These are phyloP conservation scores for Sandelia bainsii DNA, from an alignment of 2,797 vertebrate genomes.

Conservation along the genomic window DNA sequence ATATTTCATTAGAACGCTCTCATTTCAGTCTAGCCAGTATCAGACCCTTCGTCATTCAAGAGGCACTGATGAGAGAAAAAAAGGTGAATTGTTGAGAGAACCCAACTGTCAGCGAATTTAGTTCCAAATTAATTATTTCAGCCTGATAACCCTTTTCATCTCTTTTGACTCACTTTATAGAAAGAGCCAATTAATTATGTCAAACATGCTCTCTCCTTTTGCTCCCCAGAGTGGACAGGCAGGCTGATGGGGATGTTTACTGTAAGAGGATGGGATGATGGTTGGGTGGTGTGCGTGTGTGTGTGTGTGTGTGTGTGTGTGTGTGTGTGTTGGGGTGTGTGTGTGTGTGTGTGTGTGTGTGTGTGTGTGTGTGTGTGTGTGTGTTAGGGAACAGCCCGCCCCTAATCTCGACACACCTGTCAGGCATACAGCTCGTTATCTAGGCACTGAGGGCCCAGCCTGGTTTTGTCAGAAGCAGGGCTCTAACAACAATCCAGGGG, in stretches of 20 bases:
- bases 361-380: constrained; percentile 43
- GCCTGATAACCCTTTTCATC: constrained; percentile 96
- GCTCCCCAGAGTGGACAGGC: constrained; percentile 84
- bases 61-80: constrained; percentile 72
- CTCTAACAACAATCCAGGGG: constrained; percentile 88
- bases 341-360: constrained; percentile 61
- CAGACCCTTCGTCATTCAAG: constrained; percentile 84
- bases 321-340: constrained; percentile 50
- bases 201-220: constrained; percentile 89
- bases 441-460: constrained; percentile 89
- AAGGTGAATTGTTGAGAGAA: constrained; percentile 86
- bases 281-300: constrained; percentile 62
- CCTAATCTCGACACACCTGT: constrained; percentile 93
- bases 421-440: constrained; percentile 91
- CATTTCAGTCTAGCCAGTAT: constrained; percentile 80
- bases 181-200: constrained; percentile 98
- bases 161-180: constrained; percentile 94
- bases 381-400: constrained; percentile 62
- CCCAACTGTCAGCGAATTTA: constrained; percentile 93
- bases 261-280: constrained; percentile 77
- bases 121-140: constrained; percentile 96
- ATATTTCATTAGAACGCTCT: constrained; percentile 89
- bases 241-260: constrained; percentile 94
- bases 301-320: constrained; percentile 50
- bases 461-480: constrained; percentile 89